Evolutionary conservation across 2,797 vertebrate genomes (phyloP).

Genomic region (Petrocephalus schoutedeni): DNA sequence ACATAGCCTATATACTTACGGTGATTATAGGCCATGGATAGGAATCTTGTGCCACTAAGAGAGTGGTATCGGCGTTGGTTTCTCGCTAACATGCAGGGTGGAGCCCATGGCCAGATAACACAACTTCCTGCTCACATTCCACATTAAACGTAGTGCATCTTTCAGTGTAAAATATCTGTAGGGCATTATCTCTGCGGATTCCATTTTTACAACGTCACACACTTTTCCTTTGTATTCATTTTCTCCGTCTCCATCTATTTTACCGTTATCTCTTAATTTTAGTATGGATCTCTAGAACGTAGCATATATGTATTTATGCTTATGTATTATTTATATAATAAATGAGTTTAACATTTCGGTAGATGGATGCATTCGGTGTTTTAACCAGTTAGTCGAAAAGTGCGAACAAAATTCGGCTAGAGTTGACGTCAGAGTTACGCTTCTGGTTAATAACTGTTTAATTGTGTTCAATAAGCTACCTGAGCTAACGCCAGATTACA

Average conservation of each 20-base stretch:
- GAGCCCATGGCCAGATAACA: neutral
- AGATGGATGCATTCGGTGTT: neutral
- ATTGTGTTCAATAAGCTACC: neutral
- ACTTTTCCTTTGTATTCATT: neutral
- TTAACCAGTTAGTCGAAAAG: neutral
- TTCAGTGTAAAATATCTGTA: neutral
- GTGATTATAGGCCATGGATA: neutral
- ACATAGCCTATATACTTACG: neutral
- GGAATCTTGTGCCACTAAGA: neutral
- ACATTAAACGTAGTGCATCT: neutral
- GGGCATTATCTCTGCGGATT: neutral
- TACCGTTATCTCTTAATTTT: neutral
- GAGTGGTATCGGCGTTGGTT: neutral
- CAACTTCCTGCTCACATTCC: neutral
- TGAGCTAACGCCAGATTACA: neutral
- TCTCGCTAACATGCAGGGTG: neutral
- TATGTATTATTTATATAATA: neutral
- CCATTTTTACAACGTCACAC: neutral
- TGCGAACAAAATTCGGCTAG: neutral
- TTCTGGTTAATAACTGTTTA: neutral
- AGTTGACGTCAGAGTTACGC: neutral
- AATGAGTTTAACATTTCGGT: neutral
- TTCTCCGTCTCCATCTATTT: neutral
- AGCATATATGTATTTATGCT: neutral
- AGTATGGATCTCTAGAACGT: neutral